Conservation (phyloP, 2,888 invertebrate species). For the Adineta ricciae region DNA sequence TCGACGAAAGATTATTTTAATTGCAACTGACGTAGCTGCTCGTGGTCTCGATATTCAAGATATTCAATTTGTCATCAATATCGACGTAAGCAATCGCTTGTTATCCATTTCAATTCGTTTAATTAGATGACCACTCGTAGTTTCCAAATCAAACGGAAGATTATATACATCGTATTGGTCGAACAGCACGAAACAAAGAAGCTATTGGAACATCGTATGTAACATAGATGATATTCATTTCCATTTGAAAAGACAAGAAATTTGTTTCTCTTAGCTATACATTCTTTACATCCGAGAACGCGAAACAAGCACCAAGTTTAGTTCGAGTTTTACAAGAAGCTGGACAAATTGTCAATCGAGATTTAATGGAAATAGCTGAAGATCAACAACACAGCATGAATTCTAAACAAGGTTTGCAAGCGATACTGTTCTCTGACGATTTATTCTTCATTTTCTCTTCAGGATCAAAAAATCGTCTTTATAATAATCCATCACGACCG, state of each 20-base stretch:
- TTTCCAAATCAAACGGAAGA: constrained; percentile 94
- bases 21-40: constrained; percentile 90
- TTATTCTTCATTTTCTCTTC: not conserved
- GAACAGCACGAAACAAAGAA: constrained; percentile 82
- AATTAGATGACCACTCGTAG: not conserved
- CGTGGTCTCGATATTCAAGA: constrained; percentile 88
- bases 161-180: constrained; percentile 90
- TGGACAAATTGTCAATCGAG: not conserved
- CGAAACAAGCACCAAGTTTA: constrained; percentile 79
- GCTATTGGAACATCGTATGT: constrained; percentile 65
- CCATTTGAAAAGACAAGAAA: not conserved
- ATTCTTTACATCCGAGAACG: constrained; percentile 82
- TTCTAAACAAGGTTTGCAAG: not conserved
- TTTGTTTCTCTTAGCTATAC: constrained; percentile 58
- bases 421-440: not conserved
- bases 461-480: not conserved
- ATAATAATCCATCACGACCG: not conserved
- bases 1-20: constrained; percentile 71
- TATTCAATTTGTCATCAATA: constrained; percentile 91
- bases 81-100: constrained; percentile 55
- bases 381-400: not conserved
- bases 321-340: constrained; percentile 83
- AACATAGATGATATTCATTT: too few species aligned
- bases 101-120: not conserved
- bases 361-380: not conserved